Base-by-base conservation (phyloP, 2,888 invertebrate species). In the Synanthedon myopaeformis region DNA sequence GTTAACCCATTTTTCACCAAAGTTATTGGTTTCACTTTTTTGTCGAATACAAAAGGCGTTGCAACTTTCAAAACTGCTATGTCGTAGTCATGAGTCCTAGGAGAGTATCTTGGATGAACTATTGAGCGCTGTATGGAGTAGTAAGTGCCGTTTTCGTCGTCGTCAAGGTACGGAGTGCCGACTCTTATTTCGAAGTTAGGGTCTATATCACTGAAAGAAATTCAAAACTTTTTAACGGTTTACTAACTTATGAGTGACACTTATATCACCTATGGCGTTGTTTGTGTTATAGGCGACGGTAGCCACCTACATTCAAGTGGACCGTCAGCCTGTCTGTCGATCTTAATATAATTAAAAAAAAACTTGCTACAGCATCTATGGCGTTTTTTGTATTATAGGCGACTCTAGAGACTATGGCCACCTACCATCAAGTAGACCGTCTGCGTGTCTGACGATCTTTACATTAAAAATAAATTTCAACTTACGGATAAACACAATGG, bases 401-500 rank as follows among this genome's bases (percentile, higher is more conserved):
- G 19, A 19, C 19, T 19, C 0, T 3, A 19, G 19, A 19, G 2
- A 19, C 19, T 19, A 19, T 19, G 19, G 19, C 19, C 19, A 19
- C 19, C 3, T 42, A 42, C 42, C 42, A 42, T 4, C 6, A 12
- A 42, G 17, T 42, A 42, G 10, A 2, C 42, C 2, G 17, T 17
- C 19, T 19, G 19, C 19, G 19, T 3, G 19, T 19, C 19, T 19
- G 19, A 19, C 19, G 4, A 19, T 19, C 19, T 19, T 19, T 19
- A 19, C 19, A 19, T 3, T 19, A 19, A 19, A 19, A 23, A 23
- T 23, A 5, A 6, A 45, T 45, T 45, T 45, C 13, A 45, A 45
- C 45, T 45, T 45, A 45, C 45, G 45, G 13, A 45, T 45, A 57
- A 45, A 89, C 67, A 59, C 91, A 91, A 63, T 91, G 91, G 3